phyloP scores from a whole-genome alignment of 2,888 invertebrate genomes.

The Cancer borealis region DNA sequence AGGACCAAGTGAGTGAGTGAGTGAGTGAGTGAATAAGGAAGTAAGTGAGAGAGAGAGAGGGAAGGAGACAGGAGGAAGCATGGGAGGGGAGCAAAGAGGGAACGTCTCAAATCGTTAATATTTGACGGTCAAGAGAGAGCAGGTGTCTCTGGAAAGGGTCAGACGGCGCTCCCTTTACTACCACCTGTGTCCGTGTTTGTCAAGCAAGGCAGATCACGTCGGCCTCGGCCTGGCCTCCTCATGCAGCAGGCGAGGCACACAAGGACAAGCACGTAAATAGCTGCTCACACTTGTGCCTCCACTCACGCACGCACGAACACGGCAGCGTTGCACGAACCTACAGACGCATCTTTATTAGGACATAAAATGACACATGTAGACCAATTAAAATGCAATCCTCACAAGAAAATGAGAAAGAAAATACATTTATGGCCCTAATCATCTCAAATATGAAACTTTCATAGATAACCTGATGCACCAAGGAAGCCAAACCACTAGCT shows the following conservation, averaged over 20 bases:
- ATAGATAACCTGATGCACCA: not conserved
- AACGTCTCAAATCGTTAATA: not conserved
- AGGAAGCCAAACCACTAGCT: no score
- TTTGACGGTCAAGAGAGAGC: not conserved
- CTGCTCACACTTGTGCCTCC: not conserved
- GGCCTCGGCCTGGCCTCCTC: not conserved
- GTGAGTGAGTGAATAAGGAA: not conserved
- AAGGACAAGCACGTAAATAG: not conserved
- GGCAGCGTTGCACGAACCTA: not conserved
- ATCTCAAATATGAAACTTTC: not conserved
- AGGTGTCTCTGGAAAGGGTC: not conserved
- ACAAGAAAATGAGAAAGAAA: not conserved
- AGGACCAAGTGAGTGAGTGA: constrained; percentile 13
- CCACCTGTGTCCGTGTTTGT: not conserved
- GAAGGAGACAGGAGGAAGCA: constrained; percentile 4
- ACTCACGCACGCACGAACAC: constrained; percentile 45
- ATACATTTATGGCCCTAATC: not conserved
- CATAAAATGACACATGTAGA: not conserved
- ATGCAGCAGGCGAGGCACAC: not conserved
- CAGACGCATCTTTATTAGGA: not conserved
- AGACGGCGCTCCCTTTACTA: not conserved
- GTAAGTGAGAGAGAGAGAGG: not conserved
- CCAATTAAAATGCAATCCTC: not conserved
- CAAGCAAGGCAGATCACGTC: not conserved
- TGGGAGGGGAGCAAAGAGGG: not conserved